Conservation (phyloP, 2,888 invertebrate species). For the Yponomeuta plumbellus region DNA sequence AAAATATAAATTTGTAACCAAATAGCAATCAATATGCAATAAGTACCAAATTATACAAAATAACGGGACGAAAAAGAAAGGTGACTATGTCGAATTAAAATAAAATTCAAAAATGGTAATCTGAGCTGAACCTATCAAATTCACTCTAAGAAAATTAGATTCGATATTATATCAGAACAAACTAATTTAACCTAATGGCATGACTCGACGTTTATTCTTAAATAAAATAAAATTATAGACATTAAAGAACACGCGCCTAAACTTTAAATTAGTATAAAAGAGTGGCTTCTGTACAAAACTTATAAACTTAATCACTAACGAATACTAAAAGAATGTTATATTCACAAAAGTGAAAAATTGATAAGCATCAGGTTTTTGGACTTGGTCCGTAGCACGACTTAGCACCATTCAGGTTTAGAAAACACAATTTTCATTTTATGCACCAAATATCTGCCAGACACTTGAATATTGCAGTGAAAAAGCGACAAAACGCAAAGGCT, state of each 20-base stretch:
- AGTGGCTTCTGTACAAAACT: constrained; percentile 58
- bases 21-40: constrained; percentile 18
- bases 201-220: constrained; percentile 67
- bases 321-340: constrained; percentile 34
- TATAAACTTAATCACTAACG: constrained; percentile 35
- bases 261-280: constrained; percentile 25
- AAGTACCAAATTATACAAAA: neutral
- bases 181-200: constrained; percentile 65
- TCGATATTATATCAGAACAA: constrained; percentile 25
- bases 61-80: constrained; percentile 17
- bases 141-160: constrained; percentile 26
- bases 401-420: constrained; percentile 58
- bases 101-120: constrained; percentile 15
- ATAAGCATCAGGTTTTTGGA: constrained; percentile 57
- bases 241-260: constrained; percentile 33
- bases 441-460: neutral
- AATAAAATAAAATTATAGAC: constrained; percentile 32
- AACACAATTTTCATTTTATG: neutral
- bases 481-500: neutral
- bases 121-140: constrained; percentile 12
- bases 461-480: neutral
- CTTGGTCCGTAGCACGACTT: constrained; percentile 68
- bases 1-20: constrained; percentile 3
- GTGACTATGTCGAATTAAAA: constrained; percentile 22
- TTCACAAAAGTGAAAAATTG: constrained; percentile 55